Conservation (phyloP, 2,113 vertebrate species). For the Dipodomys merriami region DNA sequence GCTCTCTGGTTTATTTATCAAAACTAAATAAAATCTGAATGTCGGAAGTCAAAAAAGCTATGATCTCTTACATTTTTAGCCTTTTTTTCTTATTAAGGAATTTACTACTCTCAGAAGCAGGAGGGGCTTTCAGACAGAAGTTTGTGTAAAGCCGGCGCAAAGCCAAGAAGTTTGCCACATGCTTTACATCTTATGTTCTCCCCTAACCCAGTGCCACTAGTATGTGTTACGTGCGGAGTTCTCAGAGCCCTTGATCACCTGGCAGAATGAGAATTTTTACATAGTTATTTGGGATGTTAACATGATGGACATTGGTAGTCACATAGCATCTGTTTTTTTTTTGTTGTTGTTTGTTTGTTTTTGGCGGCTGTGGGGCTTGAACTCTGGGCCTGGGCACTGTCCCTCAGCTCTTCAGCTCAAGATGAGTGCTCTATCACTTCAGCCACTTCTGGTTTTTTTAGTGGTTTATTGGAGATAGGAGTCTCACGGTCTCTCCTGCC, state of each 20-base stretch:
- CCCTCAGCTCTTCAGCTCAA: too few species aligned
- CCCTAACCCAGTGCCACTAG: not conserved
- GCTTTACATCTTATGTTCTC: not conserved
- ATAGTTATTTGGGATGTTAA: not conserved
- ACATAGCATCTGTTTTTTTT: too few species aligned
- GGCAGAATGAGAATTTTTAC: not conserved
- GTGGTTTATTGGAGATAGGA: too few species aligned
- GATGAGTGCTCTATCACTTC: too few species aligned
- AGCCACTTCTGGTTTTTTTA: too few species aligned
- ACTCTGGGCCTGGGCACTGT: too few species aligned
- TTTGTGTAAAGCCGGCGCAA: not conserved
- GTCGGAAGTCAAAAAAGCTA: not conserved
- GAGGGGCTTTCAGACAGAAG: not conserved
- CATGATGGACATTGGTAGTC: not conserved
- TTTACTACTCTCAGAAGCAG: not conserved
- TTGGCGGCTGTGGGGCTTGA: too few species aligned
- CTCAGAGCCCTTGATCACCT: not conserved
- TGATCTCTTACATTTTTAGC: too few species aligned
- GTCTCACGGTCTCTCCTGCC: too few species aligned
- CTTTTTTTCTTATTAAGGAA: not conserved
- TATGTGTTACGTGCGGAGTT: rapidly evolving
- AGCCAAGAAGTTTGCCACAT: not conserved
- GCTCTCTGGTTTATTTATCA: not conserved
- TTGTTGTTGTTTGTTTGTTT: too few species aligned
- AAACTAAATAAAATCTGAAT: not conserved